Conservation (phyloP, 1,140 invertebrate genomes). For the Atta colombica region DNA sequence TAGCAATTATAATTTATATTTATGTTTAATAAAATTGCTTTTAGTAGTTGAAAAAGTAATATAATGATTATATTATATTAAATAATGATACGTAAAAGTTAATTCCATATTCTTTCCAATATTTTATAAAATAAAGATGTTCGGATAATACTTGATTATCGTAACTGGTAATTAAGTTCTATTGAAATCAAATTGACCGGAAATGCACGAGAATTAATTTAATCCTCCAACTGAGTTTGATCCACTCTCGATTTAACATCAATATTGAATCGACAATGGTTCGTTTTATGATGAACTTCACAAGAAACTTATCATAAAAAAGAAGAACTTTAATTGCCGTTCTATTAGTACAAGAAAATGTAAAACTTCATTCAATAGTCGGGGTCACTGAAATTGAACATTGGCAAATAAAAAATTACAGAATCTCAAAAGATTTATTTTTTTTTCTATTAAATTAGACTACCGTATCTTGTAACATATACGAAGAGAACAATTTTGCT, state of each 20-base stretch:
- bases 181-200: constrained; percentile 25
- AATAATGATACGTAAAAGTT: not conserved
- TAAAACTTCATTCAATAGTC: not conserved
- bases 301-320: constrained; percentile 11
- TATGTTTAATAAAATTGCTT: not conserved
- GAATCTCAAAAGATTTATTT: not conserved
- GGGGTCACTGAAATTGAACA: not conserved
- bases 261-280: constrained; percentile 50
- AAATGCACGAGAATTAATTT: constrained; percentile 36
- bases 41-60: not conserved
- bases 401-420: not conserved
- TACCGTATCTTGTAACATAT: not conserved
- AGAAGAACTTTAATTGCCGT: constrained; percentile 23
- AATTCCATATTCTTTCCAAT: not conserved
- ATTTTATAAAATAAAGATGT: not conserved
- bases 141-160: constrained; percentile 3
- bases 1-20: not conserved
- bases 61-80: constrained; percentile 14
- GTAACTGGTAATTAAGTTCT: not conserved
- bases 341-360: constrained; percentile 19
- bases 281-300: constrained; percentile 24
- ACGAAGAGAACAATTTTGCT: no score
- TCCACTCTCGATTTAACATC: constrained; percentile 45
- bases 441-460: not conserved
- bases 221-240: constrained; percentile 33